Conservation (phyloP, 2,888 invertebrate species). For the Drosophila villosipedis region DNA sequence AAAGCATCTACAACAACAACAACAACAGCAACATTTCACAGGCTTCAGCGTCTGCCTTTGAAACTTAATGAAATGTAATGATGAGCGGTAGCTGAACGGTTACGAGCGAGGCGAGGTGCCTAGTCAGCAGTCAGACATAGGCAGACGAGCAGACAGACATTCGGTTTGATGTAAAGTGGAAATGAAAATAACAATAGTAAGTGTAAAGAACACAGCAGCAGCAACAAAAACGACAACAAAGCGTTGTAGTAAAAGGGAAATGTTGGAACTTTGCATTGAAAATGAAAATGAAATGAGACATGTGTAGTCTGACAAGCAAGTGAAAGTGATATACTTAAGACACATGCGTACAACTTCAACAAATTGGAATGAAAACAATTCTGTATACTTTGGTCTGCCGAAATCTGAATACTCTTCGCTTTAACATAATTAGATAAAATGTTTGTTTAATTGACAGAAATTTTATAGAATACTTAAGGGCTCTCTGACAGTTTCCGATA, state of each 20-base stretch:
- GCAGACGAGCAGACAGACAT: constrained; percentile 31
- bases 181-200: constrained; percentile 64
- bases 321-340: constrained; percentile 14
- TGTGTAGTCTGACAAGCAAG: background rate
- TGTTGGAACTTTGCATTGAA: constrained; percentile 48
- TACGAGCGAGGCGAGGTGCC: constrained; percentile 12
- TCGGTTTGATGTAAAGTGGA: constrained; percentile 66
- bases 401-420: constrained; percentile 16
- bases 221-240: constrained; percentile 16
- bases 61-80: constrained; percentile 81
- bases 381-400: background rate
- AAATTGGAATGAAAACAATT: constrained; percentile 44
- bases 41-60: constrained; percentile 42
- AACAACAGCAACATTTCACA: constrained; percentile 2
- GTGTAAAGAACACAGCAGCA: constrained; percentile 31
- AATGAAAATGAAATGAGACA: constrained; percentile 41
- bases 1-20: constrained; percentile 51
- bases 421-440: background rate
- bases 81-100: constrained; percentile 36
- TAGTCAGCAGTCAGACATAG: constrained; percentile 50
- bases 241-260: constrained; percentile 36
- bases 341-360: constrained; percentile 38
- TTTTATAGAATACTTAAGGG: background rate
- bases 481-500: background rate
- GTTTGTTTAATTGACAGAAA: background rate